Base-by-base conservation (phyloP, 1,140 invertebrate species). In the Sarcophaga peregrina region DNA sequence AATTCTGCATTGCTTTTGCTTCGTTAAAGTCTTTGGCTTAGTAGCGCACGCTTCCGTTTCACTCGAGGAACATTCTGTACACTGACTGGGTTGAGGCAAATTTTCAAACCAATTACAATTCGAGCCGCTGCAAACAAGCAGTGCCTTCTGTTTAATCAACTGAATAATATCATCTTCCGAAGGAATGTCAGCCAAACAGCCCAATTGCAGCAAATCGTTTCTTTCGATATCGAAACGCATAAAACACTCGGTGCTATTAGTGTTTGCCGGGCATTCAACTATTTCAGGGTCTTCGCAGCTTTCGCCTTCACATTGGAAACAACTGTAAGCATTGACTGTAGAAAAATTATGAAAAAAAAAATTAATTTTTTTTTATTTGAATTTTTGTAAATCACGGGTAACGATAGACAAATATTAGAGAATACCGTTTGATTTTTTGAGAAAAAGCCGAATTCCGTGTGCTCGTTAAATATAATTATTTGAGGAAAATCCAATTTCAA, bases 141-240 rank as follows among this genome's bases (percentile, higher is more conserved):
- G 8, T 8, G 86, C 4, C 2, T 85, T 84, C 81, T 87, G 78
- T 80, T 86, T 83, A 9, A 84, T 52, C 17, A 84, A 73, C 2
- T 62, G n/a, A 0, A 50, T 85, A 20, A 85, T 45, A 73, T 85
- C 78, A 6, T 86, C 87, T 37, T 84, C 83, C 3, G 82, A 83
- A 62, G 87, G 87, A 11, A 89, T 86, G 11, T 88, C 86, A 8
- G 87, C 87, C 37, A 83, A 82, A 81, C 88, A 90, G 13, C 88
- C 88, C 87, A 89, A 84, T 74, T 80, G 83, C 6, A 88, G 62
- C 5, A 88, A 4, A 17, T 62, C 47, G 7, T 50, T 54, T 25
- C 0, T 74, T 0, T 80, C 37, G 11, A 11, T 17, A 0, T 88
- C 87, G n/a, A 84, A 87, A 15, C 86, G 87, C 4, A 86, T 20